These are phyloP conservation scores for Trichopria drosophilae DNA, from an alignment of 2,888 invertebrate genomes.

Conservation along the genomic window DNA sequence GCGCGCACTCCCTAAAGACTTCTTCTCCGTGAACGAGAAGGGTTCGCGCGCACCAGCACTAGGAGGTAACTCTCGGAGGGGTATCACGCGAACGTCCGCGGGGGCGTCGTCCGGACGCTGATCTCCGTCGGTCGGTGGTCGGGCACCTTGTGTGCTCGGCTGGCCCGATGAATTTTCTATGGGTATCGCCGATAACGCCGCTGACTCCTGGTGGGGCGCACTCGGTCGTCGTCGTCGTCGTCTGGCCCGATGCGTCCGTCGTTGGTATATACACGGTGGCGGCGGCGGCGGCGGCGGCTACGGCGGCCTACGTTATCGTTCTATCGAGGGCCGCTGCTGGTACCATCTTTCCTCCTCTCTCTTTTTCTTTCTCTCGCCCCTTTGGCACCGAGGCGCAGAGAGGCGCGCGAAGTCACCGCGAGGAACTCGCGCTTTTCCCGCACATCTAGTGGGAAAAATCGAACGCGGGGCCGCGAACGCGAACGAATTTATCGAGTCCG, in stretches of 20 bases:
- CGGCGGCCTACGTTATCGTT: no score
- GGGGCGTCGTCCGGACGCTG: constrained; percentile 33
- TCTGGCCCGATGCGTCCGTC: no score
- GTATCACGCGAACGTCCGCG: constrained; percentile 21
- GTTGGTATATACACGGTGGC: constrained; percentile 27
- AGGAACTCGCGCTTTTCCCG: constrained; percentile 42
- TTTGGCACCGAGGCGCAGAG: constrained; percentile 34
- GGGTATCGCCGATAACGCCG: no score
- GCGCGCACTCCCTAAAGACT: no score
- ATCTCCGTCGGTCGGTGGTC: no score
- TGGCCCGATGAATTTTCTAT: no score
- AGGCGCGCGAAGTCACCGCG: constrained; percentile 46
- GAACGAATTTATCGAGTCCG: constrained; percentile 40
- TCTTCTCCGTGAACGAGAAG: no score
- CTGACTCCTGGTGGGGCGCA: no score
- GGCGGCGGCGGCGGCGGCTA: constrained; percentile 54
- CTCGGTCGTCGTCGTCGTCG: no score
- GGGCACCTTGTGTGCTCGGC: no score
- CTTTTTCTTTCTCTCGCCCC: constrained; percentile 27
- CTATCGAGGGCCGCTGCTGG: constrained; percentile 42
- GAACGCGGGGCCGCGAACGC: constrained; percentile 38
- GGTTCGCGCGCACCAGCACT: no score
- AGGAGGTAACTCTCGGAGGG: no score
- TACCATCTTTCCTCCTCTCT: constrained; percentile 44
- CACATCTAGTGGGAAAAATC: constrained; percentile 41